Percentiles rank a stretch among this genome's conserved stretches.
Evolutionary conservation across 2,797 vertebrate genomes (phyloP).

Genomic region (Ptychobarbus kaznakovi): DNA sequence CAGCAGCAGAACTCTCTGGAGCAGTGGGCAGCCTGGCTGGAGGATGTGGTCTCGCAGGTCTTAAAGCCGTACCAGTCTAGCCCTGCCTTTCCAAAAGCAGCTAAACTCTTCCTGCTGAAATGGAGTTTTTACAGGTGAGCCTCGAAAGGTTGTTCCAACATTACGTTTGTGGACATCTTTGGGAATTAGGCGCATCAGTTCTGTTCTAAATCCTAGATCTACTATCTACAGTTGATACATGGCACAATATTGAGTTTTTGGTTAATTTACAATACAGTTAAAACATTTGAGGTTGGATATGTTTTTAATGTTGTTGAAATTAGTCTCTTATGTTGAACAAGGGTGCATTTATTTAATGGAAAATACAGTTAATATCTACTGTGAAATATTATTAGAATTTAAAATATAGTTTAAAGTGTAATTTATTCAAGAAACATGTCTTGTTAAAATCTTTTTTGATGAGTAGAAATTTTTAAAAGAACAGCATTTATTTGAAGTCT

Average conservation of each 20-base stretch:
- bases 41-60: constrained; percentile 90
- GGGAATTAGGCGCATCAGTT: background rate
- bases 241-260: background rate
- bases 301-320: background rate
- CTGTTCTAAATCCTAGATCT: background rate
- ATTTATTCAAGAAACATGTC: too few relatives aligned
- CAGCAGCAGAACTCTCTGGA: constrained; percentile 97
- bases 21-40: constrained; percentile 95
- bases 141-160: background rate
- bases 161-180: background rate
- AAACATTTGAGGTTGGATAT: background rate
- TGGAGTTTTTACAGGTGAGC: constrained; percentile 95
- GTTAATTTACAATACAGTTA: background rate
- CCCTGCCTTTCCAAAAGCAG: constrained; percentile 88
- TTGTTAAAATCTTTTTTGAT: too few relatives aligned
- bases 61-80: constrained; percentile 92
- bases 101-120: constrained; percentile 94
- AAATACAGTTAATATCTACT: too few relatives aligned
- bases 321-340: too few relatives aligned
- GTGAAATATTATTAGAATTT: too few relatives aligned
- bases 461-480: too few relatives aligned
- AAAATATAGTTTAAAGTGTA: too few relatives aligned
- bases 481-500: too few relatives aligned
- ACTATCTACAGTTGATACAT: background rate
- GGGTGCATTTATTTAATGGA: too few relatives aligned